Evolutionary conservation across 2,113 vertebrate species (phyloP).

Genomic region (Hydrochoerus hydrochaeris): DNA sequence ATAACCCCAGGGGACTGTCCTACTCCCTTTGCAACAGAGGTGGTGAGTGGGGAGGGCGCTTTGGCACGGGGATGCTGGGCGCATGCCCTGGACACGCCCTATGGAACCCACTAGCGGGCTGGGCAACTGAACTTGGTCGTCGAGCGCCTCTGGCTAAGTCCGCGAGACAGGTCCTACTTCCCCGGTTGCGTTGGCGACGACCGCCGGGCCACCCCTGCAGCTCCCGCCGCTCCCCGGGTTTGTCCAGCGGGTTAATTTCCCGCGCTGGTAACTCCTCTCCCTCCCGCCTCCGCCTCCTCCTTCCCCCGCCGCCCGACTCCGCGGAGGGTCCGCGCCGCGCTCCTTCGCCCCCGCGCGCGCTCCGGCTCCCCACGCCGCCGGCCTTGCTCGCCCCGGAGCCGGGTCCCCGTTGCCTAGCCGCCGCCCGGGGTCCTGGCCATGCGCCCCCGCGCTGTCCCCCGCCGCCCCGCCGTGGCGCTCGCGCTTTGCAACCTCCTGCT

Average conservation of each 20-base stretch:
- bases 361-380: slow-evolving; percentile 78
- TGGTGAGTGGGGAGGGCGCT: background rate
- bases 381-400: slow-evolving; percentile 68
- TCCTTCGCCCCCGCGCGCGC: slow-evolving; percentile 63
- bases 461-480: background rate
- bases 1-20: background rate
- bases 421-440: slow-evolving; percentile 50
- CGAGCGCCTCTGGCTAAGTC: slow-evolving; percentile 44
- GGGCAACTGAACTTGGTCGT: slow-evolving; percentile 24
- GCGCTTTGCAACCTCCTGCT: slow-evolving; percentile 76
- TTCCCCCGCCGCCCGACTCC: slow-evolving; percentile 62
- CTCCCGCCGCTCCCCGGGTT: slow-evolving; percentile 28
- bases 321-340: slow-evolving; percentile 79
- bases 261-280: slow-evolving; percentile 76
- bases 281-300: background rate
- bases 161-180: slow-evolving; percentile 61
- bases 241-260: slow-evolving; percentile 71
- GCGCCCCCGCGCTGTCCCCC: slow-evolving; percentile 74
- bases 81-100: background rate
- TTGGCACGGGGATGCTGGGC: background rate
- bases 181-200: background rate
- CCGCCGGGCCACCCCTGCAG: background rate
- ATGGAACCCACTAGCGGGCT: background rate
- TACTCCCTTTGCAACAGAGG: background rate
- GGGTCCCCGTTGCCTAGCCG: slow-evolving; percentile 49